Evolutionary conservation across 2,797 vertebrate genomes (phyloP).

Genomic region (Epinephelus malabaricus): DNA sequence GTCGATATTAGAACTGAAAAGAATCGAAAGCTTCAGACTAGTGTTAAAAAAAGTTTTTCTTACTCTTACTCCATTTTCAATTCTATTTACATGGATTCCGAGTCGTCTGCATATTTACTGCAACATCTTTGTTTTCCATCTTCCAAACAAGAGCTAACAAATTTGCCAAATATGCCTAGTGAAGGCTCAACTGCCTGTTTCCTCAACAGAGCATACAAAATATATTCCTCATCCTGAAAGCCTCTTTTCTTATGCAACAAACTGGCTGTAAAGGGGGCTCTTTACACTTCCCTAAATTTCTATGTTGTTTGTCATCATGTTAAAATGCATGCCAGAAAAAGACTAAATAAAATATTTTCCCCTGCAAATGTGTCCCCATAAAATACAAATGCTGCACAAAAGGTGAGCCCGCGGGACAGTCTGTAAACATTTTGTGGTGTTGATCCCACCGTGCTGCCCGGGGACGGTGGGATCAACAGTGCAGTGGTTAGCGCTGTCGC

Average conservation of each 20-base stretch:
- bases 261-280: not conserved
- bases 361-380: constrained; percentile 2
- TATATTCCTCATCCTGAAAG: constrained; percentile 21
- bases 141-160: constrained; percentile 34
- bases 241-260: constrained; percentile 23
- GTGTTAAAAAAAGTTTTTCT: constrained; percentile 4
- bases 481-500: too few relatives aligned
- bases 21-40: not conserved
- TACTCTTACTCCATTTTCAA: not conserved
- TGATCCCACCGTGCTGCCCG: not conserved
- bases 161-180: constrained; percentile 14
- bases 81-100: constrained; percentile 8
- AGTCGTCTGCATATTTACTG: constrained; percentile 14
- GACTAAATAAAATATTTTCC: constrained; percentile 6
- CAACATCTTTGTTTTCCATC: constrained; percentile 33
- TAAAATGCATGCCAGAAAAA: constrained; percentile 3
- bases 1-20: too few relatives aligned
- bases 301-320: constrained; percentile 16
- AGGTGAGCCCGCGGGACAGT: not conserved
- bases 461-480: too few relatives aligned
- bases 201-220: constrained; percentile 35
- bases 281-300: constrained; percentile 27
- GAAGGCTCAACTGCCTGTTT: constrained; percentile 16
- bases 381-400: constrained; percentile 32
- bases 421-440: constrained; percentile 28